Evolutionary conservation across 2,888 invertebrate species (phyloP), one percentile per base, ranked within the genome.

Genomic region (Eudemis profundana): DNA sequence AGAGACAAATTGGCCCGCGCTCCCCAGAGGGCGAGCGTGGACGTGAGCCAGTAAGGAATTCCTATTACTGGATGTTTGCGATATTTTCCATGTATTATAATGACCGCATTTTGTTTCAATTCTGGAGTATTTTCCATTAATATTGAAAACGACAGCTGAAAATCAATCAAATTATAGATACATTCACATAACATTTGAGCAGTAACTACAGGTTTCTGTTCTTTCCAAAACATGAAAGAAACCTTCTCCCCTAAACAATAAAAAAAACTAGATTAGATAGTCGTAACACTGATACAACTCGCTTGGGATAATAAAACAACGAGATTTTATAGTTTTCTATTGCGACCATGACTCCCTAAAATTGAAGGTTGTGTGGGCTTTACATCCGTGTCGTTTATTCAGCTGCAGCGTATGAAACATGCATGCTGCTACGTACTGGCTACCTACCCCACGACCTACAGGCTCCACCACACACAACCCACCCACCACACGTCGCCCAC

Each of bases 361-460:
- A 12, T 14, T 54, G 40, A 12, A 49, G 66, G 42, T 67, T 62
- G 42, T 33, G 64, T 60, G 23, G 12, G 44, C 44, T 65, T 27
- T 56, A 62, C 44, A 60, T 64, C 56, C 19, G 21, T 50, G 38
- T 36, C 38, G 29, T 12, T 56, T 56, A 63, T 70, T 70, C 71
- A 70, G 72, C 79, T 79, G 78, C 78, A 78, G 73, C 68, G 66
- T 73, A 80, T 82, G 72, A 79, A 81, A 78, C 71, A 78, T 81
- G 73, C 73, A 81, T 71, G 71, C 56, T 56, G 57, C 59, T 66
- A 73, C 73, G 73, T 23, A 54, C 10, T 15, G 8, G 15, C 8
- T 29, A 27, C 4, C 27, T 27, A 27, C 4, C 27, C 7, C 7
- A 27, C 27, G 7, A 27, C 2, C 33, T 33, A 33, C 33, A 33